Conservation (phyloP, 2,888 invertebrate genomes). For the Mimas tiliae region DNA sequence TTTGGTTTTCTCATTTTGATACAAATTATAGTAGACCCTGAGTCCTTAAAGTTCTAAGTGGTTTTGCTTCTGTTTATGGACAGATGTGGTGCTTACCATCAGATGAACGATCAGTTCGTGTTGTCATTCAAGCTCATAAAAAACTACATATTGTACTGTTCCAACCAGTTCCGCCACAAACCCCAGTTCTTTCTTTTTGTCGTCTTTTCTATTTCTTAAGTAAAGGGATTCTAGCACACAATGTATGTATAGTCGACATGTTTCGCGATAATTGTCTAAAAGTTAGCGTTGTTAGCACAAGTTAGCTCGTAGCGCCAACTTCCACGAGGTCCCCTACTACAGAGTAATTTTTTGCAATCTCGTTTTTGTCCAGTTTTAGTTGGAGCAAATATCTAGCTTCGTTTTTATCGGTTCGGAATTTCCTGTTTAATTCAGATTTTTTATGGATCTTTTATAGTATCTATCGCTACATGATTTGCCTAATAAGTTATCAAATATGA, state of each 20-base stretch:
- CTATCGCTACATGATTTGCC: background rate
- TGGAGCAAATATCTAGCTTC: background rate
- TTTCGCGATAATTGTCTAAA: slow-evolving; percentile 50
- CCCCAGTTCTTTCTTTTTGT: too few relatives aligned
- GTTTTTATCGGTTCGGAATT: background rate
- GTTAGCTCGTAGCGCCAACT: slow-evolving; percentile 34
- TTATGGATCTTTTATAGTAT: background rate
- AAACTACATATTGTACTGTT: too few relatives aligned
- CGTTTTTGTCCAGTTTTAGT: slow-evolving; percentile 2
- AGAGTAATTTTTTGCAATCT: background rate
- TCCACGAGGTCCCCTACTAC: slow-evolving; percentile 33
- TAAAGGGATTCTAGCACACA: background rate
- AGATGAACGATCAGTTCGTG: too few relatives aligned
- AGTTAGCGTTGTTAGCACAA: slow-evolving; percentile 43
- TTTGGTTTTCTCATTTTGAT: too few relatives aligned
- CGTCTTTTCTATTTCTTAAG: background rate
- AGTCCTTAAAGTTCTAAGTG: too few relatives aligned
- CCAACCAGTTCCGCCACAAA: too few relatives aligned
- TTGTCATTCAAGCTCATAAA: too few relatives aligned
- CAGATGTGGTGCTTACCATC: too few relatives aligned
- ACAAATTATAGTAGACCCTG: too few relatives aligned
- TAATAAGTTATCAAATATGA: too few relatives aligned
- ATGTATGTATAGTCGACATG: slow-evolving; percentile 38
- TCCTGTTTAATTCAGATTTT: background rate
- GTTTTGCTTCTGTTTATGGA: too few relatives aligned